Evolutionary conservation across 2,113 vertebrate genomes (phyloP), one percentile per base, ranked within the genome.

Genomic region (Hylia prasina): DNA sequence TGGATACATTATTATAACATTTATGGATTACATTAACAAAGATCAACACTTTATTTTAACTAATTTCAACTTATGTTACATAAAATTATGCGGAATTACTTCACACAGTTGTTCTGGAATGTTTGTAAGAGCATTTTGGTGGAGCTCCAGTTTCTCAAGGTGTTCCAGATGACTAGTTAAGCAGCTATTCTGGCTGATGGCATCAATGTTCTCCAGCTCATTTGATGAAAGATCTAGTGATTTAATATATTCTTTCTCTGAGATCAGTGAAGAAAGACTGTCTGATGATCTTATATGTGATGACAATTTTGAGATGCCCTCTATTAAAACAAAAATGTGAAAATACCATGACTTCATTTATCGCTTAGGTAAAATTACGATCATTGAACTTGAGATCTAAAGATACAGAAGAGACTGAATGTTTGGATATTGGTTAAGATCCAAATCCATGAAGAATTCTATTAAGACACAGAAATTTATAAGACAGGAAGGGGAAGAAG

Each of bases 191-290:
- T 98, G 98, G 96, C 97, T 97, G 79, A 99, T 96, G 86, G 98
- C 98, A 87, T 98, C 98, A 65, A 99, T 97, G 56, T 97, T 98
- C 95, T 98, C 98, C 96, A 99, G 91, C 84, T 99, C 99, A 87
- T 99, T 99, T 44, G 98, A 99, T 8, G 99, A 99, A 69, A 99
- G 98, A 95, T 99, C 99, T 75, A 99, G 93, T 66, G 99, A 98
- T 44, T 97, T 98, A 96, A 99, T 99, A 86, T 93, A 95, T 89
- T 99, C 99, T 97, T 93, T 98, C 86, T 99, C 99, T 65, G 96
- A 97, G 53, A 77, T 71, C 94, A 98, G 81, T 30, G 97, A 97
- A 61, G 98, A 98, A 33, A 97, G 95, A 90, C 96, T 98, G 50
- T 99, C 99, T 23, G 96, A 97, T 30, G 96, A 51, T 71, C 92